Evolutionary conservation across 2,888 invertebrate species (phyloP), one percentile per base, ranked within the genome.

Genomic region (Adelognathus sp.): DNA sequence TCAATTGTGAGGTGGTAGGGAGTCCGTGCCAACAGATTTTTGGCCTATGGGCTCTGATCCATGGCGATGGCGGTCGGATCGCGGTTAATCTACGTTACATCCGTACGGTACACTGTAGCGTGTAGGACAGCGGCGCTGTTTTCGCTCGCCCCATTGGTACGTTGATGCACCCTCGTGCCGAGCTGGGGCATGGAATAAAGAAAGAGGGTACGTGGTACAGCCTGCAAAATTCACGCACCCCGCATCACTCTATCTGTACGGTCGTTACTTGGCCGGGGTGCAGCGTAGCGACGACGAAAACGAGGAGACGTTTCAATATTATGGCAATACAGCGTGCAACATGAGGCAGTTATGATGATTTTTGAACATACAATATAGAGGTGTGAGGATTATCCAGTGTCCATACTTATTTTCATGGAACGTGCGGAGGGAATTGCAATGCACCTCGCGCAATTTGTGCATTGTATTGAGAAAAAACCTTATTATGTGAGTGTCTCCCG

Each of bases 61-160:
- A 64, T 66, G 72, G 82, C 73, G 83, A 88, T 86, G 87, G 86
- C 86, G 87, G 88, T 85, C 74, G 82, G 81, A 81, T 80, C 85
- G 86, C 70, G 86, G 86, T 86, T 83, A 82, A 76, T 76, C 70
- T 74, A 56, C 41, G 52, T 61, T 36, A 27, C 31, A 54, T 60
- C 44, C 60, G 58, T 21, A 54, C 31, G 36, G 50, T 70, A 14
- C 67, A 44, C 61, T 31, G 41, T 39, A 14, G 31, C 46, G 4
- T 4, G 3, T 6, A 3, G 18, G 46, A 21, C 21, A 11, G 9
- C 3, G n/a, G 31, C 36, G 52, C n/a, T n/a, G 16, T 67, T 24
- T 46, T 50, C 27, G 64, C 50, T 29, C 21, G 41, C 52, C 67
- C 39, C 60, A 50, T 60, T 27, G 36, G 27, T 31, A 58, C 36